A percentile compares a stretch with the other conserved stretches of the same genome.
Evolutionary conservation across 2,113 vertebrate genomes (phyloP).

Genomic region (Tachysurus fulvidraco): DNA sequence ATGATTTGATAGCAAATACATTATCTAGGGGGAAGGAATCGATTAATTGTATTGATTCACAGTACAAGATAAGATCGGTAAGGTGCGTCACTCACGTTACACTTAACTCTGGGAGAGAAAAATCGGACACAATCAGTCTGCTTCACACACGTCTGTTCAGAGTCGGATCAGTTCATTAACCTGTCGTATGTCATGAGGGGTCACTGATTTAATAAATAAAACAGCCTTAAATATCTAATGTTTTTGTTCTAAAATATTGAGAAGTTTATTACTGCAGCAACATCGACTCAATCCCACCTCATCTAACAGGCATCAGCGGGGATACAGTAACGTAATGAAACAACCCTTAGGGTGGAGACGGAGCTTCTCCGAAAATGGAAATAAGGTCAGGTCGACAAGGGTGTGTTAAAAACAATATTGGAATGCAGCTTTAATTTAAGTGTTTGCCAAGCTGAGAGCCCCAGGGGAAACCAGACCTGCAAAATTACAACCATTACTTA

Average conservation of each 20-base stretch:
- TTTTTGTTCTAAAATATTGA: not conserved
- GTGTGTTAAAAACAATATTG: conserved; percentile 12
- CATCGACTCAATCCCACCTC: not conserved
- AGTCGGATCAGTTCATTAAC: not conserved
- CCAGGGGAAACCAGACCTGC: not conserved
- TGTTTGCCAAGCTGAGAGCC: not conserved
- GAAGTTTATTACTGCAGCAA: not conserved
- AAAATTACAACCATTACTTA: not conserved
- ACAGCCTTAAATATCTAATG: not conserved
- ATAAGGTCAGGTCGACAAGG: not conserved
- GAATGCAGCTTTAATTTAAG: not conserved
- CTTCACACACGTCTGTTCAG: not conserved
- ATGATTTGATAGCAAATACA: conserved; percentile 93
- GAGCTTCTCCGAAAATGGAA: not conserved
- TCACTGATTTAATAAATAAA: not conserved
- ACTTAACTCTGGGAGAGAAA: not conserved
- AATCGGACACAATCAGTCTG: not conserved
- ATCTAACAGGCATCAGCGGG: not conserved
- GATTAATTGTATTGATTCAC: not conserved
- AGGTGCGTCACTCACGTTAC: not conserved
- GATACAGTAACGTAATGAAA: conserved; percentile 3
- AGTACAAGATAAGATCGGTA: not conserved
- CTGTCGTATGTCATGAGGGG: not conserved
- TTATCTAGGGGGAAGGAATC: conserved; percentile 81
- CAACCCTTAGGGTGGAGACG: not conserved